Evolutionary conservation across 53 echinoderm and acorn worm species (phyloP).

Genomic region (Antedon mediterranea): DNA sequence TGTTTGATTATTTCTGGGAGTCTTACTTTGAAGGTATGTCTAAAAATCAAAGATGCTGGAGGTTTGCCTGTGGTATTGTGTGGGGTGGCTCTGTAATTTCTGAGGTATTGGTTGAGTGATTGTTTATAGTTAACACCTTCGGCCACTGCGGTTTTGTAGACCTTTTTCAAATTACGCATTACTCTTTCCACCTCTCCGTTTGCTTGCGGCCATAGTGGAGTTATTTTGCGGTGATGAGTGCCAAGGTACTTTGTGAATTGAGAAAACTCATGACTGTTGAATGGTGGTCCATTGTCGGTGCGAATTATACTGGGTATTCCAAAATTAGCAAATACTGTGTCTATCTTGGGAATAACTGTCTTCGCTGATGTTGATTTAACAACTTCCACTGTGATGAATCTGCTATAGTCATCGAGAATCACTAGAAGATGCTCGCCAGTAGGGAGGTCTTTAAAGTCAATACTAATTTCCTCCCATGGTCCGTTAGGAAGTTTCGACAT

Average conservation of each 20-base stretch:
- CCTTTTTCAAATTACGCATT: slow-evolving; percentile 17
- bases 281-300: too few relatives aligned
- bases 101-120: too few relatives aligned
- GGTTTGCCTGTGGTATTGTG: too few relatives aligned
- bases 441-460: slow-evolving; percentile 50
- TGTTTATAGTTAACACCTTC: too few relatives aligned
- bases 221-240: slow-evolving; percentile 13
- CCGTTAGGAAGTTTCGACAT: slow-evolving; percentile 34
- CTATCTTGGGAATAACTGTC: slow-evolving; percentile 34
- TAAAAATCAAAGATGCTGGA: too few relatives aligned
- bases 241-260: slow-evolving; percentile 15
- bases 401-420: slow-evolving; percentile 41
- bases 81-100: too few relatives aligned
- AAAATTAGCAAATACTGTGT: slow-evolving; percentile 42
- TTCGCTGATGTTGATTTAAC: slow-evolving; percentile 39
- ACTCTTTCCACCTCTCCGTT: slow-evolving; percentile 15
- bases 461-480: slow-evolving; percentile 45
- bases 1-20: too few relatives aligned
- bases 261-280: slow-evolving; percentile 29
- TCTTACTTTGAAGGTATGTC: too few relatives aligned
- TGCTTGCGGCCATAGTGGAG: slow-evolving; percentile 21
- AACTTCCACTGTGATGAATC: slow-evolving; percentile 46
- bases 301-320: slow-evolving; percentile 33
- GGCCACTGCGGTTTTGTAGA: slow-evolving; percentile 1
- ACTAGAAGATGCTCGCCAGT: slow-evolving; percentile 44